These are phyloP conservation scores for Nothocercus nigrocapillus DNA, from an alignment of 2,113 vertebrate species.

Conservation along the genomic window DNA sequence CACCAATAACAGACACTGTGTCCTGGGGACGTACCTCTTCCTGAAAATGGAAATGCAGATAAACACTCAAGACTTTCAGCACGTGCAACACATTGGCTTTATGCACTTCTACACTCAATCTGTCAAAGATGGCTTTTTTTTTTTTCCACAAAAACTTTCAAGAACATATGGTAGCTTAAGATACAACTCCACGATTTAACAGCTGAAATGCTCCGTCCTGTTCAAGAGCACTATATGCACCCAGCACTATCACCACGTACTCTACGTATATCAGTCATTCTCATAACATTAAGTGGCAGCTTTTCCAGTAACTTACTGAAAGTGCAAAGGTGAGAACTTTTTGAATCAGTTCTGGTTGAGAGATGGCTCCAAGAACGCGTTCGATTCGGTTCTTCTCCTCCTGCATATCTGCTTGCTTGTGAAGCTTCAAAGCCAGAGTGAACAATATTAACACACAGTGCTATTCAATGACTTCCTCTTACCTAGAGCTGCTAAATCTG, in stretches of 20 bases:
- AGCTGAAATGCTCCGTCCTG: not conserved
- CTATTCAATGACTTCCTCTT: rapidly evolving
- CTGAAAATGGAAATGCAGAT: slow-evolving; percentile 54
- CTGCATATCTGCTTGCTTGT: slow-evolving; percentile 98
- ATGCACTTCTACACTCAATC: rapidly evolving
- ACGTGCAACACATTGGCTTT: rapidly evolving
- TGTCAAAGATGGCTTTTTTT: rapidly evolving
- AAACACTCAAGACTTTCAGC: not conserved
- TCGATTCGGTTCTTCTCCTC: slow-evolving; percentile 98
- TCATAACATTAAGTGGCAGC: not conserved
- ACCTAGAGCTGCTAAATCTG: not conserved
- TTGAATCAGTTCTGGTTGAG: slow-evolving; percentile 93
- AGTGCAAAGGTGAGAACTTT: slow-evolving; percentile 97
- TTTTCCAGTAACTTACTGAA: slow-evolving; percentile 81
- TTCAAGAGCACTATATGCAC: rapidly evolving
- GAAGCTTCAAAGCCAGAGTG: slow-evolving; percentile 81
- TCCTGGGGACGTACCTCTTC: slow-evolving; percentile 99
- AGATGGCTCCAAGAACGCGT: slow-evolving; percentile 93
- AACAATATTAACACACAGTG: rapidly evolving
- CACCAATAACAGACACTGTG: slow-evolving; percentile 95
- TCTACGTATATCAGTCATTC: rapidly evolving
- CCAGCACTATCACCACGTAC: rapidly evolving
- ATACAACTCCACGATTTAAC: not conserved
- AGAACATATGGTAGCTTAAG: not conserved
- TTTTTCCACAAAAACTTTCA: not conserved